Evolutionary conservation across 2,888 invertebrate species (phyloP).

Genomic region (Chymomyza procnemis): DNA sequence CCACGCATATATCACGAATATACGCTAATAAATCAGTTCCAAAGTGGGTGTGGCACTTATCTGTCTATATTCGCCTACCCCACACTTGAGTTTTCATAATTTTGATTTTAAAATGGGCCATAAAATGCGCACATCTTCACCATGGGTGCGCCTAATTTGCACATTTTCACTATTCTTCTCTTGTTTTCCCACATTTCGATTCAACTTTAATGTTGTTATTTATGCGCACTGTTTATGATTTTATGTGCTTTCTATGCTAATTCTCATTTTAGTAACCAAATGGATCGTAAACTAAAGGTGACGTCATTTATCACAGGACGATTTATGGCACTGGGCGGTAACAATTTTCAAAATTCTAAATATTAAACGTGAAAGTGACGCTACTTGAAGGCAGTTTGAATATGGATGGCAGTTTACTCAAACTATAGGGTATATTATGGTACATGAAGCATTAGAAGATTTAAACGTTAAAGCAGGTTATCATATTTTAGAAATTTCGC

Average conservation of each 20-base stretch:
- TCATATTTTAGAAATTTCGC: too few species aligned
- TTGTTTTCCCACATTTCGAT: constrained; percentile 24
- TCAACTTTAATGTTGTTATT: constrained; percentile 48
- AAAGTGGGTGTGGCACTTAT: constrained; percentile 18
- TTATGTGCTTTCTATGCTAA: constrained; percentile 72
- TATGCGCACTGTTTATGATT: constrained; percentile 60
- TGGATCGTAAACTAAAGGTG: constrained; percentile 54
- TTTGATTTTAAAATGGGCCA: constrained; percentile 50
- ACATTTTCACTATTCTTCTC: constrained; percentile 68
- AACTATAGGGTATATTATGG: not conserved
- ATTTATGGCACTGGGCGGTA: constrained; percentile 26
- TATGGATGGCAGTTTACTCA: not conserved
- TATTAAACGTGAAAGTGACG: not conserved
- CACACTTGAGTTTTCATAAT: not conserved
- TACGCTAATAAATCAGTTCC: constrained; percentile 56
- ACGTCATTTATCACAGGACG: constrained; percentile 55
- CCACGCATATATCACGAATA: constrained; percentile 62
- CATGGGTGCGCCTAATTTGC: constrained; percentile 63
- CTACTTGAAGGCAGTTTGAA: not conserved
- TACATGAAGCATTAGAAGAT: too few species aligned
- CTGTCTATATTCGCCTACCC: constrained; percentile 24
- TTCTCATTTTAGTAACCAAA: constrained; percentile 21
- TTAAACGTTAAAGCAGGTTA: too few species aligned
- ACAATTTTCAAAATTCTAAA: not conserved
- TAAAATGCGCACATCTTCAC: constrained; percentile 52